Base-by-base conservation (phyloP, 1,140 invertebrate species). In the Formica exsecta region DNA sequence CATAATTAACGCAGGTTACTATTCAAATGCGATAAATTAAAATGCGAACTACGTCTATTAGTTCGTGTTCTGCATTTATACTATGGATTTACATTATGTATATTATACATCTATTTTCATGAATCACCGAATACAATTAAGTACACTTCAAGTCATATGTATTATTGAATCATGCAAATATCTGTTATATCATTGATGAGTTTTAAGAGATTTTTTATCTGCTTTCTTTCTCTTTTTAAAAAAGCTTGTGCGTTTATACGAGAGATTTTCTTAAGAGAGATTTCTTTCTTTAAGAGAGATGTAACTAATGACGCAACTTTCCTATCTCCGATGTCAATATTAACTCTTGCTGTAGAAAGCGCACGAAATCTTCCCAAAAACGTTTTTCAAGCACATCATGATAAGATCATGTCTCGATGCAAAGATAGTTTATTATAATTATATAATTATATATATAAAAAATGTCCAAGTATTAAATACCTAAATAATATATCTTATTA, bases 11-110 rank as follows among this genome's bases (percentile, higher is more conserved):
- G 22, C 32, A 38, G 0, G 16, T n/a, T 76, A 25, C 38, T 41
- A 75, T 76, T 62, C 1, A 64, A 76, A 75, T 13, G 25, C 16
- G 8, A 25, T 41, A 6, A 41, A 38, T 75, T 59, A 61, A 75
- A 75, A 75, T 74, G 71, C 36, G 32, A 59, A 13, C n/a, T 73
- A 29, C 19, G 38, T 74, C 36, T n/a, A 61, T 74, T 61, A 59
- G 13, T 36, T 74, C 7, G n/a, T n/a, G 51, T 59, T 8, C 13
- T 74, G 11, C 7, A 41, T 74, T 61, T 54, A 8, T 36, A 6
- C 3, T 71, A 73, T 8, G 13, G 19, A 38, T 22, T 59, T 74
- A 59, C 16, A 74, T 74, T 9, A 73, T 5, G 11, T 25, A 38
- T n/a, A 7, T 74, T 59, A 57, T 16, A 13, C 29, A 61, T 61